These are phyloP conservation scores for Empidonax alnorum DNA, from an alignment of 2,113 vertebrate genomes.

Conservation along the genomic window DNA sequence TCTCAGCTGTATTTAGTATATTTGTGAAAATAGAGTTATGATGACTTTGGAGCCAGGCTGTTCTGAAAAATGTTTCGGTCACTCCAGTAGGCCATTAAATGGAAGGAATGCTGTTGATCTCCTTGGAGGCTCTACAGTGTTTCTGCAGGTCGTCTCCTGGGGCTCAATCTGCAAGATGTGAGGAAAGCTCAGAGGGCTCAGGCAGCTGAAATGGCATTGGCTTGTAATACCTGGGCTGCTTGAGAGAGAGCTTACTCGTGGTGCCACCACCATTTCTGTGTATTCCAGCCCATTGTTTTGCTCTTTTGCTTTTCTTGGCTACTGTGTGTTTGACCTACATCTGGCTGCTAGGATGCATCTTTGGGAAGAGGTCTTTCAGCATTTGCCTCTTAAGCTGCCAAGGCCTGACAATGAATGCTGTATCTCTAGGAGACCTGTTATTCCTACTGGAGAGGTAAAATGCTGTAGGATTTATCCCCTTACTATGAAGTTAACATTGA, in stretches of 20 bases:
- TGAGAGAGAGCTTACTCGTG: not conserved
- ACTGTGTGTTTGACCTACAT: conserved; percentile 1
- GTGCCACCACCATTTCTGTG: not conserved
- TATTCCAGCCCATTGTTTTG: not conserved
- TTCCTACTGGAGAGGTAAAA: not conserved
- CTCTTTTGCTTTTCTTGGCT: not conserved
- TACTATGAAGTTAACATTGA: not conserved
- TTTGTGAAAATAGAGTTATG: not conserved
- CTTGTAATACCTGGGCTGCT: not conserved
- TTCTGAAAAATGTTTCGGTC: not conserved
- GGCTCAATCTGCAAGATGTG: not conserved
- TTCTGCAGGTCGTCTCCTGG: not conserved
- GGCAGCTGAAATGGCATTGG: not conserved
- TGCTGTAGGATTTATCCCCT: not conserved
- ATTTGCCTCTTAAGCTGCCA: conserved; percentile 4
- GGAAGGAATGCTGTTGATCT: not conserved
- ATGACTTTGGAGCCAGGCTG: not conserved
- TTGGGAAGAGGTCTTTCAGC: conserved; percentile 7
- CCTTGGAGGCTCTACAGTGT: not conserved
- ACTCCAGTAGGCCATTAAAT: not conserved
- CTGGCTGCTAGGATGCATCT: not conserved
- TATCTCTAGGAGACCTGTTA: not conserved
- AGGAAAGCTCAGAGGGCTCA: not conserved
- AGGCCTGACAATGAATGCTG: not conserved
- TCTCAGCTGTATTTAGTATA: not conserved